Base-by-base conservation (phyloP, 2,888 invertebrate species). In the Hydraecia micacea region DNA sequence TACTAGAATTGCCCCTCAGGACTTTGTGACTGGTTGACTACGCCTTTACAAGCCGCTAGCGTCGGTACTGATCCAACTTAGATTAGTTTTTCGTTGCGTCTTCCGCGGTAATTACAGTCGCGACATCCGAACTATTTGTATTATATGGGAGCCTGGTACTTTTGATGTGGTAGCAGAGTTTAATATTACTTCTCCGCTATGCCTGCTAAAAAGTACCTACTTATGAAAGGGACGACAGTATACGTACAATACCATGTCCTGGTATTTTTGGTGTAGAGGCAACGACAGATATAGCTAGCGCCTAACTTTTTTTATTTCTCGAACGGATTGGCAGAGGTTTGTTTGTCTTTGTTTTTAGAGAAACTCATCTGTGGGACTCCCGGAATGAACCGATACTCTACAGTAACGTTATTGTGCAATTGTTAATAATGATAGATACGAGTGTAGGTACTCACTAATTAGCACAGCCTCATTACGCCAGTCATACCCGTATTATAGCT, bases 31-130 rank as follows among this genome's bases (percentile, higher is more conserved):
- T 42, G 46, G 18, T n/a, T 87, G 83, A 49, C 73, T 72, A 18
- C 28, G 32, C 58, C 87, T 55, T 90, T 85, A 90, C 58, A 58
- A 63, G 82, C 81, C 76, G 77, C 83, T 89, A 88, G 86, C 83
- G 84, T 83, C 85, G 84, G 87, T 86, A 60, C 69, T 88, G 87
- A 93, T 92, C 93, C 91, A 93, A 94, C 91, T 94, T 94, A 92
- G 93, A 94, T 94, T 94, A 94, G 93, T 93, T 92, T 90, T 90
- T 84, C 90, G 93, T 90, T 91, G 91, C 91, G 90, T 83, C 85
- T 87, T 84, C 83, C 79, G 79, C 74, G 71, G 91, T 92, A 93
- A 93, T 93, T 92, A 93, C 92, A 83, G 77, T 74, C 82, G 87
- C 84, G 84, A 88, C 83, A 86, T 87, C 83, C 86, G 49, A 86